Conservation (phyloP, 2,797 vertebrate genomes). For the Tarsius wallacei region DNA sequence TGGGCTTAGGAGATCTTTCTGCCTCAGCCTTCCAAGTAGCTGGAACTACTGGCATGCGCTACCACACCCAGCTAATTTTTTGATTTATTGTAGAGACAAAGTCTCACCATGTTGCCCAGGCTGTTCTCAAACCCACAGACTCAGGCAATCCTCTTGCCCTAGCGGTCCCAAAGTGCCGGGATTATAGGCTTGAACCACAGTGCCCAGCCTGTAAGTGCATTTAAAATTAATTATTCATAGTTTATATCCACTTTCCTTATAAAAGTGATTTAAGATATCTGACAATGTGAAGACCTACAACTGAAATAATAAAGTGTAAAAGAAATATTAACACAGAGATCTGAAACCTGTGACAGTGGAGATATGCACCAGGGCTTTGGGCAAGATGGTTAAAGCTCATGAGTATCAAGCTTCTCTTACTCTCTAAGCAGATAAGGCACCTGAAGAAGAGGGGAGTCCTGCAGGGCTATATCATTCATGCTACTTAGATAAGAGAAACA, state of each 20-base stretch:
- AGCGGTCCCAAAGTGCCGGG: no score
- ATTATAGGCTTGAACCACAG: no score
- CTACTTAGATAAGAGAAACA: neutral
- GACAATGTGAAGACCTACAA: neutral
- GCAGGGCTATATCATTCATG: neutral
- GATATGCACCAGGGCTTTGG: neutral
- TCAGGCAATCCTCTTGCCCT: no score
- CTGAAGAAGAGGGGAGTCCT: neutral
- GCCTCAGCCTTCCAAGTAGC: no score
- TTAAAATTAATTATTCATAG: neutral
- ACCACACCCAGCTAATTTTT: no score
- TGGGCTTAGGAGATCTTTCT: no score
- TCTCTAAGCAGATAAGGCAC: neutral
- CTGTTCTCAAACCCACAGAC: no score
- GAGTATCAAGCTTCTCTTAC: neutral
- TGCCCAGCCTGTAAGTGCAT: no score
- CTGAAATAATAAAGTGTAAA: conserved; percentile 21
- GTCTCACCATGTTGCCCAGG: no score
- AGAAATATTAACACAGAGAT: neutral
- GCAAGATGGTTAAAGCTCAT: neutral
- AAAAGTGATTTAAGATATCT: conserved; percentile 20
- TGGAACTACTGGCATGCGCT: no score
- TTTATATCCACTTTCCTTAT: conserved; percentile 3
- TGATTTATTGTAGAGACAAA: no score
- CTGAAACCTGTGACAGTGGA: neutral